Evolutionary conservation across 1,140 invertebrate genomes (phyloP).

Genomic region (Lanistes nyassanus): DNA sequence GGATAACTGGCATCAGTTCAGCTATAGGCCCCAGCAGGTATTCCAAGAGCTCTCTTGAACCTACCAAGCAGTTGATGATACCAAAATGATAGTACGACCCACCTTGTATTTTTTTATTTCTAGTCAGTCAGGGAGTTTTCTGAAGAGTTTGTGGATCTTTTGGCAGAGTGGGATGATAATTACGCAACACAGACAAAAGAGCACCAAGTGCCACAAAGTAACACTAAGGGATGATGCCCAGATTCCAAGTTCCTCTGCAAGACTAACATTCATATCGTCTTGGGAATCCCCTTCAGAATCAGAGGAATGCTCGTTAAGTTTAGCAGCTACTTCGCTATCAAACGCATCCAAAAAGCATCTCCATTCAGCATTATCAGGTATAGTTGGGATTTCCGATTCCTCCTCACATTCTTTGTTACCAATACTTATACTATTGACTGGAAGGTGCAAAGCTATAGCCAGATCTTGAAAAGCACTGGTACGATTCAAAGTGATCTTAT

Average conservation of each 20-base stretch:
- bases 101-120: background rate
- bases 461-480: no score
- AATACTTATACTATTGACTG: no score
- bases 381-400: no score
- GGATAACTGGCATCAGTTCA: background rate
- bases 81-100: constrained; percentile 23
- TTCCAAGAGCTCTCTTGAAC: background rate
- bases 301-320: no score
- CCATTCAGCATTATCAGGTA: no score
- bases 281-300: no score
- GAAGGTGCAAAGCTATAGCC: no score
- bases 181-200: background rate
- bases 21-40: background rate
- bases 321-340: no score
- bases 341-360: no score
- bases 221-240: background rate
- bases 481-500: no score
- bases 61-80: background rate
- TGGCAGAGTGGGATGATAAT: constrained; percentile 7
- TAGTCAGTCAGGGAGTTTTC: background rate
- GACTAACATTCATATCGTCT: background rate
- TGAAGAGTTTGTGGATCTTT: constrained; percentile 17
- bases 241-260: background rate
- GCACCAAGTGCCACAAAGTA: background rate
- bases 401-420: no score